Percentiles rank a stretch among this genome's conserved stretches.
Conservation (phyloP, 1,140 invertebrate species). For the Gryllus bimaculatus region DNA sequence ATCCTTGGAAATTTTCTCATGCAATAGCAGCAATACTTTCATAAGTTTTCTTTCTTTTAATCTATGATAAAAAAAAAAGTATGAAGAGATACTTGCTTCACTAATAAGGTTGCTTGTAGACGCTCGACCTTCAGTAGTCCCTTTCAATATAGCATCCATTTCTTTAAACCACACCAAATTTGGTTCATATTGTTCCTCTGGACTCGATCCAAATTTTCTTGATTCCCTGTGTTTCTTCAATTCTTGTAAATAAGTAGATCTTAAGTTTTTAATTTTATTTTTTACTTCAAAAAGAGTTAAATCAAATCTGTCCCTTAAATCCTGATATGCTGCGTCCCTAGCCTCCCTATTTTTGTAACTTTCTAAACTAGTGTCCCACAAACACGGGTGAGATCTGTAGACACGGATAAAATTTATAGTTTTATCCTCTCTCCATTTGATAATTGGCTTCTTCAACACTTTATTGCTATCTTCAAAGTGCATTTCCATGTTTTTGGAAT, state of each 20-base stretch:
- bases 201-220: background rate
- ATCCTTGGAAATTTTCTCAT: too few species aligned
- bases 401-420: background rate
- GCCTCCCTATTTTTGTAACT: background rate
- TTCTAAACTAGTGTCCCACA: background rate
- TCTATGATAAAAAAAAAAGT: too few species aligned
- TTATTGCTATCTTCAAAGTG: background rate
- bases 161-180: background rate
- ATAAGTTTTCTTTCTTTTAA: too few species aligned
- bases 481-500: background rate
- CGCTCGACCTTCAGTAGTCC: background rate
- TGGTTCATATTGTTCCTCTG: background rate
- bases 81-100: background rate
- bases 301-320: background rate
- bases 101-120: background rate
- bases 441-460: background rate
- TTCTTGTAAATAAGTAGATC: background rate
- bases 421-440: background rate
- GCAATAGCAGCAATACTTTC: too few species aligned
- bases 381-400: background rate
- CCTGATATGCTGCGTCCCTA: background rate
- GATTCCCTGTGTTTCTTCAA: background rate
- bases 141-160: background rate
- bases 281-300: background rate
- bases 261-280: background rate